Evolutionary conservation across 1,140 invertebrate species (phyloP).

Genomic region (Lethrus apterus): DNA sequence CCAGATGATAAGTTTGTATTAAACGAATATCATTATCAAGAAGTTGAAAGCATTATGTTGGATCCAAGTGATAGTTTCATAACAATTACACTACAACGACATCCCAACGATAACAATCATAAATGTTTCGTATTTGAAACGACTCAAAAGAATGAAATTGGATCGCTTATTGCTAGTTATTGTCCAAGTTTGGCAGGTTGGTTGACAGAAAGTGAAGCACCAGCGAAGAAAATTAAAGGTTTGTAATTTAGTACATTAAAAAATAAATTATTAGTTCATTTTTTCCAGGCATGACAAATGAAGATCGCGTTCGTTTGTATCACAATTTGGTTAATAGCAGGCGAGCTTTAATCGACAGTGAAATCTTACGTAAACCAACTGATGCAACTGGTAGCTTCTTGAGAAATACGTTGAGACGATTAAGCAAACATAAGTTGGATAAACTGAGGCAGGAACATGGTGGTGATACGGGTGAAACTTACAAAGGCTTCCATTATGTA

Average conservation of each 20-base stretch:
- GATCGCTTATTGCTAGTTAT: slow-evolving; percentile 86
- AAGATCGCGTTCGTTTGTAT: slow-evolving; percentile 73
- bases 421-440: slow-evolving; percentile 82
- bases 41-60: slow-evolving; percentile 84
- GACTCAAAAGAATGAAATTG: slow-evolving; percentile 81
- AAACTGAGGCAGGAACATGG: slow-evolving; percentile 75
- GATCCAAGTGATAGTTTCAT: slow-evolving; percentile 89
- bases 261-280: slow-evolving; percentile 19
- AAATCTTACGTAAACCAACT: slow-evolving; percentile 71
- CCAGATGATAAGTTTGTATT: slow-evolving; percentile 84
- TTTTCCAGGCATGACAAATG: slow-evolving; percentile 61
- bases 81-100: slow-evolving; percentile 66
- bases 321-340: slow-evolving; percentile 74
- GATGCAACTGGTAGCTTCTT: slow-evolving; percentile 74
- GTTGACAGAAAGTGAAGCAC: slow-evolving; percentile 75
- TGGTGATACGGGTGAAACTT: slow-evolving; percentile 70
- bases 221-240: slow-evolving; percentile 50
- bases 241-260: slow-evolving; percentile 10
- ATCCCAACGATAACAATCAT: slow-evolving; percentile 57
- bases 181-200: slow-evolving; percentile 77
- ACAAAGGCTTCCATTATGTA: slow-evolving; percentile 76
- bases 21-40: slow-evolving; percentile 79
- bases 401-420: slow-evolving; percentile 75
- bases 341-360: slow-evolving; percentile 73
- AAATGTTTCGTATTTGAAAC: slow-evolving; percentile 94